Conservation (phyloP, 1,140 invertebrate genomes). For the Brachionus plicatilis region DNA sequence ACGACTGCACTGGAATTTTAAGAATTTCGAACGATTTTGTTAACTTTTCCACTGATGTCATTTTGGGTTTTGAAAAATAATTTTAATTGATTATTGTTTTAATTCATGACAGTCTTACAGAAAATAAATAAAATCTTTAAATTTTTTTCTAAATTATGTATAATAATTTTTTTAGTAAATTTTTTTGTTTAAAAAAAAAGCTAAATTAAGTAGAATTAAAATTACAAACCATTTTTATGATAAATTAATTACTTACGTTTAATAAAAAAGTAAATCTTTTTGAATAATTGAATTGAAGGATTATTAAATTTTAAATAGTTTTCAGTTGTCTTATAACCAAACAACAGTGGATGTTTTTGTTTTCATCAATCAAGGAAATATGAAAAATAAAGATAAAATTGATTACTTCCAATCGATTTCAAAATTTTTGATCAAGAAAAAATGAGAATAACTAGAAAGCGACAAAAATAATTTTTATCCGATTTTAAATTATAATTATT, state of each 20-base stretch:
- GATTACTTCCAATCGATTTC: not conserved
- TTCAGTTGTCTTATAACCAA: not conserved
- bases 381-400: not conserved
- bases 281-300: too few species aligned
- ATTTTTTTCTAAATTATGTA: not conserved
- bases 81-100: not conserved
- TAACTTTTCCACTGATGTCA: slow-evolving; percentile 19
- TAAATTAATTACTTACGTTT: too few species aligned
- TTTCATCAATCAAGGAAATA: not conserved
- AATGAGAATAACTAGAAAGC: not conserved
- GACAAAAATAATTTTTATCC: not conserved
- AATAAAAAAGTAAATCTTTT: too few species aligned
- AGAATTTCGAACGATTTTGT: slow-evolving; percentile 4
- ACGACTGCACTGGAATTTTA: not conserved
- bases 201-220: too few species aligned
- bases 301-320: too few species aligned
- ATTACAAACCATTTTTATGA: too few species aligned
- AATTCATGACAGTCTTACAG: not conserved
- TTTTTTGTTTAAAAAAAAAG: not conserved
- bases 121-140: not conserved
- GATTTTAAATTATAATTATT: not conserved
- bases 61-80: not conserved
- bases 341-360: not conserved
- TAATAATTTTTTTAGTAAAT: too few species aligned
- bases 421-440: not conserved